phyloP scores from a whole-genome alignment of 2,113 vertebrate species.

The Pseudonaja textilis region DNA sequence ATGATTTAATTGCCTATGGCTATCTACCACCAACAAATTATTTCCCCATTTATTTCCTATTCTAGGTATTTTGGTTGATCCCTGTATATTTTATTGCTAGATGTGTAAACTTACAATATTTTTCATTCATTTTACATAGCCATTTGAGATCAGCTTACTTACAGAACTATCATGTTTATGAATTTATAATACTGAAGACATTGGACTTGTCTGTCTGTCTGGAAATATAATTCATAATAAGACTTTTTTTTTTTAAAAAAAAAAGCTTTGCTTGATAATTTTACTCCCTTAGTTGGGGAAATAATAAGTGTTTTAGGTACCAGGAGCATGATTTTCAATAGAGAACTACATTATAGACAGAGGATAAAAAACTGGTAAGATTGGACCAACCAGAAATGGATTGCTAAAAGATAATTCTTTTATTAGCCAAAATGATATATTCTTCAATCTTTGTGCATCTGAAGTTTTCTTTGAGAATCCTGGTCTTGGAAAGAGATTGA shows the following conservation, averaged over 20 bases:
- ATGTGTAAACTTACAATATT: background rate
- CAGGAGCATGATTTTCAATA: background rate
- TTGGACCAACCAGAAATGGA: background rate
- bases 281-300: background rate
- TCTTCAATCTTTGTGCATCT: background rate
- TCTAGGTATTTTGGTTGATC: background rate
- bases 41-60: fast-evolving
- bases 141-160: background rate
- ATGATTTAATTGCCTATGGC: slow-evolving; percentile 37
- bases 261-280: background rate
- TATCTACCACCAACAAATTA: slow-evolving; percentile 17
- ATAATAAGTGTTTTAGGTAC: background rate
- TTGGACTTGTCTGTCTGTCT: background rate
- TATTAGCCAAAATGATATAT: background rate
- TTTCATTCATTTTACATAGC: slow-evolving; percentile 28
- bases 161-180: slow-evolving; percentile 13
- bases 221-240: background rate
- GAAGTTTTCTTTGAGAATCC: background rate
- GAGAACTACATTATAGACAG: background rate
- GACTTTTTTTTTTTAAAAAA: background rate
- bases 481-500: background rate
- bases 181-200: slow-evolving; percentile 7
- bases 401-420: background rate
- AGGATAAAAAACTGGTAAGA: background rate
- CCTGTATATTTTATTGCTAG: background rate